Evolutionary conservation across 2,797 vertebrate species (phyloP), one percentile per base, ranked within the genome.

Genomic region (Chaetophractus vellerosus): DNA sequence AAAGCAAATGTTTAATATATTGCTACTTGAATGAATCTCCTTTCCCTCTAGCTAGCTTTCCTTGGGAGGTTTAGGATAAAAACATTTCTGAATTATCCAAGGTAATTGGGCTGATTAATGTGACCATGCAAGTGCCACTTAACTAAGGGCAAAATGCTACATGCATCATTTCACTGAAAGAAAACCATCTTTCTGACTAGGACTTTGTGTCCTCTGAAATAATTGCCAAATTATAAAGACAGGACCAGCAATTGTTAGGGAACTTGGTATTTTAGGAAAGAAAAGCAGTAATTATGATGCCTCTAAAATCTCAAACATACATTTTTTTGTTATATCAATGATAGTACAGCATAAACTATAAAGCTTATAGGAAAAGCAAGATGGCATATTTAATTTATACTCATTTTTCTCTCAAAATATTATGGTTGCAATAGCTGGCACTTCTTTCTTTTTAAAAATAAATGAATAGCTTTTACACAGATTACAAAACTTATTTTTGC

Each of bases 401-500:
- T 80, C 59, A 4, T 68, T 78, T 57, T 11, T 50, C 45, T 21
- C 28, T 18, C 5, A n/a, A n/a, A n/a, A n/a, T n/a, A n/a, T n/a
- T n/a, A n/a, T 24, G 33, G 7, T 7, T 74, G 38, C 4, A 87
- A 64, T 33, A 71, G 0, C 5, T 79, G 8, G 23, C 12, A 18
- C 23, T 63, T 52, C 15, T 66, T 26, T 59, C 24, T 59, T 26
- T 24, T 23, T 59, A 16, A 38, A 38, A 18, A 18, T 55, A 15
- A 55, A 55, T 19, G 18, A 55, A 16, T 55, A 55, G 69, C 1
- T 71, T 81, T 45, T 64, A 50, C 0, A 87, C 4, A 69, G 23
- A 2, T 81, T 95, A 93, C 81, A n/a, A 61, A 93, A 57, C 18
- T 82, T 61, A 45, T 86, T 84, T 90, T 89, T 26, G 69, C 1